Conservation (phyloP, 2,888 invertebrate genomes). For the Coelogynopora nodosa region DNA sequence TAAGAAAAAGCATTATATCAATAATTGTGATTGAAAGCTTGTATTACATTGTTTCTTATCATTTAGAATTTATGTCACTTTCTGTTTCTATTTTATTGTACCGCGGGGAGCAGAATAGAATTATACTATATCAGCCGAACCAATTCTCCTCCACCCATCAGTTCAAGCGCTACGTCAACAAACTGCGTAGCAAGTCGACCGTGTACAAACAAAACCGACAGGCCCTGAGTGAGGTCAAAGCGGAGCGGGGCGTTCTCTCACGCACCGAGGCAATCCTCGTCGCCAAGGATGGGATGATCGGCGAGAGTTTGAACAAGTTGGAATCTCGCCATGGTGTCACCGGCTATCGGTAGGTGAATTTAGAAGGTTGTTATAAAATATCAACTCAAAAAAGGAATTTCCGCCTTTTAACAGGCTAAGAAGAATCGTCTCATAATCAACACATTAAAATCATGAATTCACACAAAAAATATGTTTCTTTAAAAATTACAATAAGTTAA, state of each 20-base stretch:
- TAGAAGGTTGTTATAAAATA: too few species aligned
- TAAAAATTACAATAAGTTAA: too few species aligned
- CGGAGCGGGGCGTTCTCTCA: conserved; percentile 73
- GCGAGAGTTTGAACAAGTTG: conserved; percentile 64
- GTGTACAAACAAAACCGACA: conserved; percentile 76
- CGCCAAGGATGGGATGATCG: conserved; percentile 63
- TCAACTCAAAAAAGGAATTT: too few species aligned
- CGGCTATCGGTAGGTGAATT: too few species aligned
- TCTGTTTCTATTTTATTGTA: not conserved
- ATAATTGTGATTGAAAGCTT: too few species aligned
- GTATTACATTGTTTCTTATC: too few species aligned
- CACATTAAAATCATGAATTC: too few species aligned
- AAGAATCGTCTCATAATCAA: too few species aligned
- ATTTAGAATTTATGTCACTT: too few species aligned
- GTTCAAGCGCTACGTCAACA: conserved; percentile 78
- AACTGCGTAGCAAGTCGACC: conserved; percentile 74
- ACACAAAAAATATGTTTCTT: too few species aligned
- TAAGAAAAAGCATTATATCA: too few species aligned
- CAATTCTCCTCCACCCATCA: conserved; percentile 57
- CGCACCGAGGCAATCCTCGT: conserved; percentile 73
- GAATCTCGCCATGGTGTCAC: conserved; percentile 55
- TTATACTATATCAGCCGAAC: not conserved
- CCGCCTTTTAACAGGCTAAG: too few species aligned
- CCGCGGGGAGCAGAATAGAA: not conserved
- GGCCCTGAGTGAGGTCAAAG: conserved; percentile 72